Base-by-base conservation (phyloP, 2,113 vertebrate species). In the Cyanistes caeruleus region DNA sequence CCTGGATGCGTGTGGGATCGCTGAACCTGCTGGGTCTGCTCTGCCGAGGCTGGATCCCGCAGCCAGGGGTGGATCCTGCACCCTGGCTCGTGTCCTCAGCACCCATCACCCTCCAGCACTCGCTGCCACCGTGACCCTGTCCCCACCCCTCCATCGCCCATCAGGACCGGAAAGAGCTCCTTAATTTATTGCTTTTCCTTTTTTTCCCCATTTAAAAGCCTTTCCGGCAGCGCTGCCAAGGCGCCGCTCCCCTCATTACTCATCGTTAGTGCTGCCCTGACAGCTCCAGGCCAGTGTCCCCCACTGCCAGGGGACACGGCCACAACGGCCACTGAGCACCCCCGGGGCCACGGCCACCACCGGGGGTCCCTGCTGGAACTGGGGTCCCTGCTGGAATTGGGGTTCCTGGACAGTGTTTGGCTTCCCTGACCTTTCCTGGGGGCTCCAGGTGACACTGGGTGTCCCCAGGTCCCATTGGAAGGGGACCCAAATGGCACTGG, bases 321-420 rank as follows among this genome's bases (percentile, higher is more conserved):
- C 83, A 65, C 51, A 4, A 16, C 0, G 0, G 73, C 9, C 1
- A 22, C 67, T 41, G 23, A 14, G 23, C 24, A 7, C 35, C 24
- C 11, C 41, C 28, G 3, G 48, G 33, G 67, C 9, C 53, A 72
- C 33, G 1, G 80, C 31, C 41, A 58, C 41, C 46, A 1, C 0
- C 0, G 2, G 62, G 16, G 17, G 30, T 19, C 12, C 37, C 46
- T 1, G 31, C 5, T 55, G 65, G n/a, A 44, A 1, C 0, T 0
- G 2, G 62, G 16, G 39, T 9, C 55, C 10, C 63, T 7, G 3
- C 4, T 5, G 14, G 6, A 22, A 15, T 0, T 8, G 60, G 35
- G 17, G 30, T 19, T 10, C 37, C 46, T 1, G 31, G n/a, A 44
- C 39, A 39, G 10, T 7, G 6, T 0, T 70, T 10, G 5, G 35